A percentile compares a stretch with the other conserved stretches of the same genome.
These are phyloP conservation scores for Sylvietta virens DNA, from an alignment of 2,113 vertebrate genomes.

Conservation along the genomic window DNA sequence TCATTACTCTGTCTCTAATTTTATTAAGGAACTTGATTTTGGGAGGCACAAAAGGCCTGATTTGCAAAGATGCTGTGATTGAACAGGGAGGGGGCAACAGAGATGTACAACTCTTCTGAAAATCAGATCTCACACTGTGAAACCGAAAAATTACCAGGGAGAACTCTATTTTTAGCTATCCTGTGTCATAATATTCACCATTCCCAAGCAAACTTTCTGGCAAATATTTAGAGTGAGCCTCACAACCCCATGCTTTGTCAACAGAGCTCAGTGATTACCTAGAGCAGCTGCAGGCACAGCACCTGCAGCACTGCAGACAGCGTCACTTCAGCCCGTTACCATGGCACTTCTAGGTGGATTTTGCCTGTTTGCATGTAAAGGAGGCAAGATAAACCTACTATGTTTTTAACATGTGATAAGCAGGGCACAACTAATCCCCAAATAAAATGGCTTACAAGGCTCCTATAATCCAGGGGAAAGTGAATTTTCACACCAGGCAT, in stretches of 20 bases:
- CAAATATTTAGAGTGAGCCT: background rate
- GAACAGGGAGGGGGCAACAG: background rate
- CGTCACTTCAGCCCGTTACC: background rate
- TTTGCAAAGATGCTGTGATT: background rate
- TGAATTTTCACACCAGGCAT: background rate
- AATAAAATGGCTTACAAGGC: background rate
- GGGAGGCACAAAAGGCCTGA: background rate
- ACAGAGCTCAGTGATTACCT: background rate
- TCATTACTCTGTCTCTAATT: background rate
- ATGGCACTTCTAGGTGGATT: background rate
- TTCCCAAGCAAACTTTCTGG: background rate
- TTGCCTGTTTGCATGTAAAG: background rate
- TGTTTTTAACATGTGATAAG: background rate
- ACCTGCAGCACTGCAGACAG: background rate
- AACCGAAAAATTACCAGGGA: background rate
- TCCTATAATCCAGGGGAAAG: background rate
- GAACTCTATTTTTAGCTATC: background rate
- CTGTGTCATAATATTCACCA: background rate
- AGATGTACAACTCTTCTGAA: background rate
- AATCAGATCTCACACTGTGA: background rate
- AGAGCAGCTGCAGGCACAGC: background rate
- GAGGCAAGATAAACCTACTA: background rate
- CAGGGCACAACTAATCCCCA: background rate
- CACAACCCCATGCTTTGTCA: background rate
- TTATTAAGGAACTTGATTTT: background rate